phyloP scores from a whole-genome alignment of 2,888 invertebrate species.

The Hartigia nigra region DNA sequence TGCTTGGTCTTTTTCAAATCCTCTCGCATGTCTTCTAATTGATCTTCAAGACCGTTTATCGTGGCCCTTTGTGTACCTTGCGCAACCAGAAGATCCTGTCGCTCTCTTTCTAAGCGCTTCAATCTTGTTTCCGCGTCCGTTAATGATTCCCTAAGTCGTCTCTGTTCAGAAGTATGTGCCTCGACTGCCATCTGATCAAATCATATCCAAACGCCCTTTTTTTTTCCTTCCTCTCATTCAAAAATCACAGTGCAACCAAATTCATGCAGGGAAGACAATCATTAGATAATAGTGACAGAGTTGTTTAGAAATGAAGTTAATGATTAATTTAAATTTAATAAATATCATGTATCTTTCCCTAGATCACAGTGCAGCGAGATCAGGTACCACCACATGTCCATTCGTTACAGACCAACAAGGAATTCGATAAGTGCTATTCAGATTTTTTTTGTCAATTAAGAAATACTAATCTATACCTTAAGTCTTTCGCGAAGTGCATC shows the following conservation, averaged over 20 bases:
- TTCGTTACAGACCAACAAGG: constrained; percentile 20
- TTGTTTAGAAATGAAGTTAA: neutral
- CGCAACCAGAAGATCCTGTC: constrained; percentile 68
- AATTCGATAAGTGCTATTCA: constrained; percentile 14
- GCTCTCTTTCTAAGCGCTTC: constrained; percentile 69
- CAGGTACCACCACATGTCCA: neutral
- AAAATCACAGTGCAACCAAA: constrained; percentile 20
- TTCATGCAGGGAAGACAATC: constrained; percentile 9
- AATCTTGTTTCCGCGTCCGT: constrained; percentile 68
- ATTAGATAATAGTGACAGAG: neutral
- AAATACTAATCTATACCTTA: constrained; percentile 61
- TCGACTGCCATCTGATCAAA: constrained; percentile 61
- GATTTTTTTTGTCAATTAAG: neutral
- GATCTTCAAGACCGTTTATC: constrained; percentile 69
- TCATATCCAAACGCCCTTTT: constrained; percentile 23
- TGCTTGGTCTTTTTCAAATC: constrained; percentile 67
- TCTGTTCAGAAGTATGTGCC: constrained; percentile 67
- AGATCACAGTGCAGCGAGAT: neutral
- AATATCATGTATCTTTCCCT: neutral
- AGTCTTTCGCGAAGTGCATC: constrained; percentile 71
- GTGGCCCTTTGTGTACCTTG: constrained; percentile 69
- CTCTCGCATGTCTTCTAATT: constrained; percentile 68
- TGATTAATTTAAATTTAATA: neutral
- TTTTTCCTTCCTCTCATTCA: constrained; percentile 13
- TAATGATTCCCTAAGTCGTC: constrained; percentile 67